These are phyloP conservation scores for Synergus laeviventris DNA, from an alignment of 2,888 invertebrate species.

Conservation along the genomic window DNA sequence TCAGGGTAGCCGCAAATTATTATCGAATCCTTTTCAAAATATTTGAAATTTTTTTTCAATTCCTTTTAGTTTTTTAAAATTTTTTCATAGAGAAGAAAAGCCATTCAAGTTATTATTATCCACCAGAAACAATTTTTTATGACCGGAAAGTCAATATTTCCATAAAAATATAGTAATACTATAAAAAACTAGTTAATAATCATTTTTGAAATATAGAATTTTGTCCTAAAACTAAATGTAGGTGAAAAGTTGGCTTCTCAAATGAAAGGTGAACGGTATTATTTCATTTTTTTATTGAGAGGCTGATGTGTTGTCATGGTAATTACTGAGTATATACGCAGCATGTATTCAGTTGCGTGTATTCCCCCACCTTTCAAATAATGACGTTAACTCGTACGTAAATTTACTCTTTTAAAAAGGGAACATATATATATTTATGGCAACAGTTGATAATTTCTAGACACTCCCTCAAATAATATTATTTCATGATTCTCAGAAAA, in stretches of 20 bases:
- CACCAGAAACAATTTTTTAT: no score
- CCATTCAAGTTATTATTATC: no score
- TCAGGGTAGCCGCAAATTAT: no score
- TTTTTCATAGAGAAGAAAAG: no score
- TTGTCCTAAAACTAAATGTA: not conserved
- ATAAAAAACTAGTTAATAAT: not conserved
- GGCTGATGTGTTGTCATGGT: not conserved
- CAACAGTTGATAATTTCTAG: not conserved
- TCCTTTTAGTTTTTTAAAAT: no score
- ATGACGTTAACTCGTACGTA: not conserved
- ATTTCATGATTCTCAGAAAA: not conserved
- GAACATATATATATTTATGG: not conserved
- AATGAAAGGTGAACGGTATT: not conserved
- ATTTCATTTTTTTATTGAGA: not conserved
- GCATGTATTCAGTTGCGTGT: not conserved
- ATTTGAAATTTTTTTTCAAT: no score
- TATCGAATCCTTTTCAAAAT: no score
- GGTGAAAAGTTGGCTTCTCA: not conserved
- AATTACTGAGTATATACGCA: not conserved
- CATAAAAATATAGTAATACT: no score
- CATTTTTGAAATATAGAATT: not conserved
- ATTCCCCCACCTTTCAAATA: not conserved
- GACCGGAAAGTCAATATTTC: no score
- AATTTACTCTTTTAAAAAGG: not conserved
- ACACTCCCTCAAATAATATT: not conserved